Conservation (phyloP, 2,797 vertebrate species). For the Poecilia velifera region DNA sequence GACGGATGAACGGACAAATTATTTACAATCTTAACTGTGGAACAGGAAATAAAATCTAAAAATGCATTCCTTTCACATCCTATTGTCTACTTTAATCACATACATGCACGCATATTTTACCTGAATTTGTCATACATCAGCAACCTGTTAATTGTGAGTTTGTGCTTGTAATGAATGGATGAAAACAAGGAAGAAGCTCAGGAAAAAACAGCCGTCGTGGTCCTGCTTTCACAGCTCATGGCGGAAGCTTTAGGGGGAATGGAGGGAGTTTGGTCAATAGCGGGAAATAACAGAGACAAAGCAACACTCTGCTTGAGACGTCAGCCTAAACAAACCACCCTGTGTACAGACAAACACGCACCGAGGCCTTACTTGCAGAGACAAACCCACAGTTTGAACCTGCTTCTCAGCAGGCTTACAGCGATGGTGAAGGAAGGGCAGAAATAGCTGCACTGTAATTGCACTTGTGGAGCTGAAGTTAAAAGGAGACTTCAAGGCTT, state of each 20-base stretch:
- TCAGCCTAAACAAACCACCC: conserved; percentile 60
- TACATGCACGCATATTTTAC: background rate
- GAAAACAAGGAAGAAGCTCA: conserved; percentile 32
- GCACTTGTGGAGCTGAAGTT: conserved; percentile 28
- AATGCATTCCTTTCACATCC: background rate
- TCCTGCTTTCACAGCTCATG: conserved; percentile 29
- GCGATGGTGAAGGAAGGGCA: conserved; percentile 48
- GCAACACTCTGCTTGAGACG: conserved; percentile 52
- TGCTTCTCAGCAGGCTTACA: conserved; percentile 25
- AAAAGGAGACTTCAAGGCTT: conserved; percentile 22
- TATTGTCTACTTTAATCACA: background rate
- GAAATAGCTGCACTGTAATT: conserved; percentile 62
- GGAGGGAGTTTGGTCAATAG: conserved; percentile 48
- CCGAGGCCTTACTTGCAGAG: conserved; percentile 4
- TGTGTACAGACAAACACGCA: conserved; percentile 44
- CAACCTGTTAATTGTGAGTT: background rate
- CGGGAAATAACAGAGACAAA: conserved; percentile 71
- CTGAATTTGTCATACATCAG: no score
- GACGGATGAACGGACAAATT: background rate
- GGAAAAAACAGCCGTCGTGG: conserved; percentile 37
- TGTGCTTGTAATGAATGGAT: conserved; percentile 9
- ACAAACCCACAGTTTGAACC: conserved; percentile 12
- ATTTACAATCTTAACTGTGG: background rate
- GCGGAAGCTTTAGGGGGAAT: conserved; percentile 17
- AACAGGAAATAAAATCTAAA: background rate